A percentile compares a stretch with the other conserved stretches of the same genome.
Conservation (phyloP, 2,113 vertebrate species). For the Tragelaphus imberbis region DNA sequence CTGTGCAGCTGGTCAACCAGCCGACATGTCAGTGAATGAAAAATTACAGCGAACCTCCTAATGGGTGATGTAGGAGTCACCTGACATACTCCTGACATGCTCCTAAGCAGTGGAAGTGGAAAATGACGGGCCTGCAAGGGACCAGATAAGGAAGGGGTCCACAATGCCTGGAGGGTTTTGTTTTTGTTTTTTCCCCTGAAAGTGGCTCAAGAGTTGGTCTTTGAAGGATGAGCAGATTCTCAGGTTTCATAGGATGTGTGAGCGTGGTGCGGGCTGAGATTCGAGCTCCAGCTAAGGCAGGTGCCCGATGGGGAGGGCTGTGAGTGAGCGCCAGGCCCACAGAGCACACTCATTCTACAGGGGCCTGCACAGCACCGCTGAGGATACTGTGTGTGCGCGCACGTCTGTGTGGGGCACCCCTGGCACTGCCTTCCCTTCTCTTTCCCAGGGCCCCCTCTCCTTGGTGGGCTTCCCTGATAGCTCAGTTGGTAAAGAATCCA, state of each 20-base stretch:
- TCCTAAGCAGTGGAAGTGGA: not conserved
- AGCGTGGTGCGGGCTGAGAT: fast-evolving
- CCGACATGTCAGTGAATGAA: not conserved
- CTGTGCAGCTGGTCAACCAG: not conserved
- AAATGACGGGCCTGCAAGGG: not conserved
- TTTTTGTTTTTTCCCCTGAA: fast-evolving
- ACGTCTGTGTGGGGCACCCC: not conserved
- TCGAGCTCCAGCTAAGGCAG: not conserved
- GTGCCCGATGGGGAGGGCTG: too few species aligned
- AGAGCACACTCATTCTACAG: not conserved
- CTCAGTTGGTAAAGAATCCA: not conserved
- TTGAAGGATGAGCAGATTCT: not conserved
- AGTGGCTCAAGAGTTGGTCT: not conserved
- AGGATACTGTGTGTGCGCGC: not conserved
- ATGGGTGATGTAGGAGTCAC: not conserved
- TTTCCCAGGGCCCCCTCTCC: not conserved
- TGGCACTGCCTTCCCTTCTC: not conserved
- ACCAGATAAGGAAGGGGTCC: not conserved
- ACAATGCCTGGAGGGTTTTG: not conserved
- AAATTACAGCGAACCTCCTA: not conserved
- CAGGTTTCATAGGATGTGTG: fast-evolving
- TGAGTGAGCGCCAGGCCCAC: not conserved
- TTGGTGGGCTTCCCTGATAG: not conserved
- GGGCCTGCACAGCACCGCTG: not conserved
- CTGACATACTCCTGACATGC: too few species aligned